Evolutionary conservation across 2,113 vertebrate species (phyloP).

Genomic region (Cyphomyrus discorhynchus): DNA sequence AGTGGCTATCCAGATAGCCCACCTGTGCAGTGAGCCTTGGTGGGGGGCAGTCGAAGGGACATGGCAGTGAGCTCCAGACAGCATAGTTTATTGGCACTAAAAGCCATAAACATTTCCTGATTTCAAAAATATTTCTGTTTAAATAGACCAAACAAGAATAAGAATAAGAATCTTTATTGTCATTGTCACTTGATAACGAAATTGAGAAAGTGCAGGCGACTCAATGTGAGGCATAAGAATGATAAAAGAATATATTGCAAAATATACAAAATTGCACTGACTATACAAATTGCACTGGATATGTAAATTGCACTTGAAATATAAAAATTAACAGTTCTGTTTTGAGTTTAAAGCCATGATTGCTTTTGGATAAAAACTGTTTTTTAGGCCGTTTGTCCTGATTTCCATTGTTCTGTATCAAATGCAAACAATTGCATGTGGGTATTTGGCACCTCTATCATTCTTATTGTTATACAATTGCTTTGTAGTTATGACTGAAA

Average conservation of each 20-base stretch:
- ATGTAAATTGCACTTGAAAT: too few relatives aligned
- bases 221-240: too few relatives aligned
- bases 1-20: slow-evolving; percentile 18
- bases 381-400: too few relatives aligned
- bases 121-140: background rate
- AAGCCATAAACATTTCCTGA: background rate
- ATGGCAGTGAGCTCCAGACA: background rate
- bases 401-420: background rate
- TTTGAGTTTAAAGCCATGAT: too few relatives aligned
- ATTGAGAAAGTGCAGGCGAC: too few relatives aligned
- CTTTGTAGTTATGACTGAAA: background rate
- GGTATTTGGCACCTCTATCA: background rate
- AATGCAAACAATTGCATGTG: background rate
- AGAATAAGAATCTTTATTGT: too few relatives aligned
- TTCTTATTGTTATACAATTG: background rate
- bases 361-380: too few relatives aligned
- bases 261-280: too few relatives aligned
- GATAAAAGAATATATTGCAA: too few relatives aligned
- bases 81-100: background rate
- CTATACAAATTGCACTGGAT: too few relatives aligned
- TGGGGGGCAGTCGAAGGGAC: background rate
- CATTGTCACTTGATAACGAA: too few relatives aligned
- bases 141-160: background rate
- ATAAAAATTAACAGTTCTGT: too few relatives aligned
- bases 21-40: background rate